Evolutionary conservation across 1,140 invertebrate genomes (phyloP).

Genomic region (Bombus difficillimus): DNA sequence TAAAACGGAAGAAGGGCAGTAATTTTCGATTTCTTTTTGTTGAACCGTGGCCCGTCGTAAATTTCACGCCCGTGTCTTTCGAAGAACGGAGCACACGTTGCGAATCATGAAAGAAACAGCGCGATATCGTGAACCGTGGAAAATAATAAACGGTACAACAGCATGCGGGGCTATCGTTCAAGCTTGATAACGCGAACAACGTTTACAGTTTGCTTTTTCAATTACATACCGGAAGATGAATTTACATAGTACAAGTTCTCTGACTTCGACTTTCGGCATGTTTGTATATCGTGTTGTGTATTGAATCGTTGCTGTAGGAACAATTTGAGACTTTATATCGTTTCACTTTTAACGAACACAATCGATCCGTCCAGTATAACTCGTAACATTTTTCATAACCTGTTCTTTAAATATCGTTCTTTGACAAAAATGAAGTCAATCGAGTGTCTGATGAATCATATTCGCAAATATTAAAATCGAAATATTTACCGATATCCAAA

Average conservation of each 20-base stretch:
- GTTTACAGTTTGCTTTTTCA: constrained; percentile 60
- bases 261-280: constrained; percentile 51
- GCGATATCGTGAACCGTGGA: constrained; percentile 17
- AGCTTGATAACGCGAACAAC: constrained; percentile 38
- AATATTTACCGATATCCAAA: too few species aligned
- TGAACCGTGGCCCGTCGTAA: background rate
- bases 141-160: constrained; percentile 33
- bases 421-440: background rate
- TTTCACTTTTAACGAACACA: constrained; percentile 17
- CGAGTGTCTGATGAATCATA: background rate
- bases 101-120: background rate
- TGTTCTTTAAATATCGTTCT: too few species aligned
- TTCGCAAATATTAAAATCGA: too few species aligned
- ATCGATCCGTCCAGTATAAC: too few species aligned
- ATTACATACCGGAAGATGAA: constrained; percentile 58
- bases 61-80: background rate
- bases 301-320: constrained; percentile 35
- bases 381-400: background rate
- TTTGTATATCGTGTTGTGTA: constrained; percentile 55
- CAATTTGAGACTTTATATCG: constrained; percentile 19
- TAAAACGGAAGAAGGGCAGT: background rate
- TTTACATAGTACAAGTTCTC: constrained; percentile 66
- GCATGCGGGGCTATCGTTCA: constrained; percentile 39
- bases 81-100: background rate
- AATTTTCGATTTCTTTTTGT: background rate